Evolutionary conservation across 2,888 invertebrate species (phyloP), one percentile per base, ranked within the genome.

Genomic region (Pseudoips prasinana): DNA sequence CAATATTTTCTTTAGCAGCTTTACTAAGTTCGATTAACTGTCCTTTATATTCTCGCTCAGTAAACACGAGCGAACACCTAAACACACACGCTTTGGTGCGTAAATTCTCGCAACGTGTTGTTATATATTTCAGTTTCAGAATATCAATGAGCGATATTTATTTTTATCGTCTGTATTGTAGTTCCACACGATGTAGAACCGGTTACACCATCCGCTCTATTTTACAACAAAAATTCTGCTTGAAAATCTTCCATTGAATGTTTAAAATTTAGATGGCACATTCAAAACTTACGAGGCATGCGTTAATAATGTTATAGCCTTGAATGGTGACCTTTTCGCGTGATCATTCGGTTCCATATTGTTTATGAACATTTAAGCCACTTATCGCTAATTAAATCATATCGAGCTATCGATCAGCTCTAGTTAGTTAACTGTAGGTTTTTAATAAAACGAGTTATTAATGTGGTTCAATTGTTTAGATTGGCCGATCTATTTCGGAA

Each of bases 71-170:
- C 22, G 33, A 45, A 46, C 51, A 60, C 40, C 44, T 52, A 45
- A 32, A 42, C 22, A 50, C 33, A 53, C 35, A 47, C 27, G 27
- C 7, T 33, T 33, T 24, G 27, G 29, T 33, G 24, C 10, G 23
- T 20, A 33, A 29, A 27, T 45, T 36, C 29, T 27, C 17, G 26
- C n/a, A 39, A 33, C 33, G 25, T 5, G 20, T 44, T 40, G 45
- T 41, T 48, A n/a, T 44, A 49, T 44, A 49, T 55, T 59, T 53
- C 51, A 62, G 52, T 31, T 58, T 51, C 45, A 44, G 46, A 52
- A 62, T 56, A 54, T 53, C 47, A 62, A 56, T 51, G 56, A 54
- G 46, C 19, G 30, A 46, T 47, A 50, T 44, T 58, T 60, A 60
- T 59, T 60, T 62, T 48, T 49, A 60, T 36, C 49, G 29, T 31